These are phyloP conservation scores for Manacus vitellinus DNA, from an alignment of 2,113 vertebrate species.

Conservation along the genomic window DNA sequence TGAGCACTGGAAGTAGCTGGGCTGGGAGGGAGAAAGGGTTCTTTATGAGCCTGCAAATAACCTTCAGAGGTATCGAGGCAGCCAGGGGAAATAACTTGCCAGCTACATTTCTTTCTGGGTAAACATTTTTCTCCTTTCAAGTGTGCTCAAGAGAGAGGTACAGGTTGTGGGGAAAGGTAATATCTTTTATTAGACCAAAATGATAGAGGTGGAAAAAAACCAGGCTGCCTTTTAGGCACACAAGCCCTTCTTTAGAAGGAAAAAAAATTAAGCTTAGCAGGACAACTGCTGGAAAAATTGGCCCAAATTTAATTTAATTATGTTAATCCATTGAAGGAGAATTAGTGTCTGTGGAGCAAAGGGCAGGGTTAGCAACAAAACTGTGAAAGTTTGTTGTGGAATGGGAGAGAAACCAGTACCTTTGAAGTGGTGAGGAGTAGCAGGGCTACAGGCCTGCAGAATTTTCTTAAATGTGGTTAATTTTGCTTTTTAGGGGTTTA, in stretches of 20 bases:
- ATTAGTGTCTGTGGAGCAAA: neutral
- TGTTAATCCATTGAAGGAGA: neutral
- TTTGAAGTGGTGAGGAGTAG: slow-evolving; percentile 21
- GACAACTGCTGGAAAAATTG: neutral
- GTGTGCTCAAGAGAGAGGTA: slow-evolving; percentile 47
- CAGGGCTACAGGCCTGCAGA: neutral
- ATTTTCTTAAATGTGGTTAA: neutral
- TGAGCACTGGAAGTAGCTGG: neutral
- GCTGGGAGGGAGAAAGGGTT: slow-evolving; percentile 19
- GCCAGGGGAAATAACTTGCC: slow-evolving; percentile 45
- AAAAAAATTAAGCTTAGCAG: neutral
- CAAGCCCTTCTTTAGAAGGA: neutral
- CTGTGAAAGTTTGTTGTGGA: neutral
- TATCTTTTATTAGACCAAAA: slow-evolving; percentile 51
- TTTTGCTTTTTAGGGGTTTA: neutral
- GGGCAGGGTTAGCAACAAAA: neutral
- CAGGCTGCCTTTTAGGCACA: neutral
- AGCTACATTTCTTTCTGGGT: slow-evolving; percentile 26
- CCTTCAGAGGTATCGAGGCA: neutral
- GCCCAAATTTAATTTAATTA: neutral
- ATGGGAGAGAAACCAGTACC: neutral
- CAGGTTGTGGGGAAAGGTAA: neutral
- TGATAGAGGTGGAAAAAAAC: slow-evolving; percentile 22
- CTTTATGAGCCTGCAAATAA: slow-evolving; percentile 35
- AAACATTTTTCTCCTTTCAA: slow-evolving; percentile 52